Conservation (phyloP, 2,797 vertebrate genomes). For the Sciurus vulgaris region DNA sequence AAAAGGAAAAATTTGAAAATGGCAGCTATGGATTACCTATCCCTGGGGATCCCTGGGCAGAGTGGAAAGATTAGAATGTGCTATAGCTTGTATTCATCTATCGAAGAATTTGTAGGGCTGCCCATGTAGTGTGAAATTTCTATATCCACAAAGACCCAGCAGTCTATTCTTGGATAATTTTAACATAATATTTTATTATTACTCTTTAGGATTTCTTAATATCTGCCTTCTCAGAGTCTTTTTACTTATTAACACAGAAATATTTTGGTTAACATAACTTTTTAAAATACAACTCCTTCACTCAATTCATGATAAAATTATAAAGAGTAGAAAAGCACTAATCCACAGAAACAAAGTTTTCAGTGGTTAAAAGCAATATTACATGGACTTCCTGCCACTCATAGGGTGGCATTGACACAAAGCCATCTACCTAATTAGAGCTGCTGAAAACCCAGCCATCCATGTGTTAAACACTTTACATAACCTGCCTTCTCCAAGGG, state of each 20-base stretch:
- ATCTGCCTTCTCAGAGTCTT: constrained; percentile 35
- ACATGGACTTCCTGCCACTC: background rate
- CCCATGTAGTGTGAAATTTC: background rate
- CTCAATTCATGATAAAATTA: constrained; percentile 44
- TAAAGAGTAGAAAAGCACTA: constrained; percentile 16
- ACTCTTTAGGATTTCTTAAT: background rate
- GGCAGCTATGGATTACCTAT: background rate
- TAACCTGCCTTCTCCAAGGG: background rate
- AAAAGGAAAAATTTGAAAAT: background rate
- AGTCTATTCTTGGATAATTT: constrained; percentile 47
- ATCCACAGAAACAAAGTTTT: constrained; percentile 11
- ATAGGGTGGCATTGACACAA: background rate
- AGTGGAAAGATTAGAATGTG: background rate
- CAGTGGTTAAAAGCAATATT: background rate
- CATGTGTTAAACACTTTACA: background rate
- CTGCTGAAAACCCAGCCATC: background rate
- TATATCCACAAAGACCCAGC: background rate
- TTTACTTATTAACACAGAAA: background rate
- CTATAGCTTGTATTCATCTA: background rate
- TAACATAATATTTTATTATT: constrained; percentile 9
- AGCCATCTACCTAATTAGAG: background rate
- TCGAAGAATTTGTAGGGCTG: background rate
- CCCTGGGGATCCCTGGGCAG: background rate
- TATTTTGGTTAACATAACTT: constrained; percentile 42
- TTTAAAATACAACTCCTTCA: constrained; percentile 50